A percentile compares a stretch with the other conserved stretches of the same genome.
Conservation (phyloP, 2,113 vertebrate genomes). For the Erinaceus europaeus region DNA sequence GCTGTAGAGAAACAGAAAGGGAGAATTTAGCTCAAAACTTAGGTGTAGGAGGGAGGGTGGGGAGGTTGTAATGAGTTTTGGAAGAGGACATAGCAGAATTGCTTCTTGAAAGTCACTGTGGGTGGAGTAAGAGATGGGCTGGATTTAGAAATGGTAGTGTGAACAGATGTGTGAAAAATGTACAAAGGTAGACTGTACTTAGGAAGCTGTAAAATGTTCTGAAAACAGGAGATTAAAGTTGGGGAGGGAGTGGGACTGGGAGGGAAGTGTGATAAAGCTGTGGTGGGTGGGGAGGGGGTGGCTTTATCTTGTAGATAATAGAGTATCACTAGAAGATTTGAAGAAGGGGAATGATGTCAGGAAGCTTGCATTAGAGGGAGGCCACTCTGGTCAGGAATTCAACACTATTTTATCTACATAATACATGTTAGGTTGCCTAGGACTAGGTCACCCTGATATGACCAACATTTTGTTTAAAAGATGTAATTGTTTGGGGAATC, state of each 20-base stretch:
- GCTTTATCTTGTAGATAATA: neutral
- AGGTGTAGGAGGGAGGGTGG: neutral
- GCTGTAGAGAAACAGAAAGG: neutral
- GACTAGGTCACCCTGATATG: neutral
- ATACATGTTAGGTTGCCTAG: neutral
- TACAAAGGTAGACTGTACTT: neutral
- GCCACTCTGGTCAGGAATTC: neutral
- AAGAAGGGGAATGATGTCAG: neutral
- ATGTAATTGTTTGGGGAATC: neutral
- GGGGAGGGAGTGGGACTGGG: neutral
- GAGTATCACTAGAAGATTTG: neutral
- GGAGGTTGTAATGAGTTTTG: neutral
- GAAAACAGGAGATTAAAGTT: neutral
- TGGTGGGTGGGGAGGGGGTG: neutral
- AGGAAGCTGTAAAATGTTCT: neutral
- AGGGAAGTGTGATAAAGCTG: neutral
- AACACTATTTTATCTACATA: neutral
- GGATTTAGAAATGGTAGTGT: neutral
- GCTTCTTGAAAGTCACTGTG: neutral
- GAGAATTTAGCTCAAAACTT: neutral
- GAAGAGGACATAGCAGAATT: neutral
- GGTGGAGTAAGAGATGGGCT: neutral
- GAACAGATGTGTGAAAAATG: neutral
- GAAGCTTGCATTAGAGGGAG: neutral
- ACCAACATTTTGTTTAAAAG: neutral